Evolutionary conservation across 2,113 vertebrate genomes (phyloP).

Genomic region (Bujurquina vittata): DNA sequence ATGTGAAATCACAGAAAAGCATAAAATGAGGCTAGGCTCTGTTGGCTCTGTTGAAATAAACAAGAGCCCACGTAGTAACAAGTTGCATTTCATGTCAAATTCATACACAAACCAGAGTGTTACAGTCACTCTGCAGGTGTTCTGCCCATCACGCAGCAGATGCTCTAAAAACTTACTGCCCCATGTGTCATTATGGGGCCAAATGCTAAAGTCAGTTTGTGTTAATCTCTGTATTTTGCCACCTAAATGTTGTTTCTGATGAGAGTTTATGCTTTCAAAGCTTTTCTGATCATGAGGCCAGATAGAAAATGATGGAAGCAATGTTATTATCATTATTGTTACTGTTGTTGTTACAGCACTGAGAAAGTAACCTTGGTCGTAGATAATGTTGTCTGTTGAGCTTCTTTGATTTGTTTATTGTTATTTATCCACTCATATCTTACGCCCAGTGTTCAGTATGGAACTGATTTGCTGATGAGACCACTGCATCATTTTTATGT

Average conservation of each 20-base stretch:
- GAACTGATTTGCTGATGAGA: conserved; percentile 56
- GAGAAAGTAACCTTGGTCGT: neutral
- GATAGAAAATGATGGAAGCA: neutral
- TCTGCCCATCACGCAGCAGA: neutral
- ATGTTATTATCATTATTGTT: neutral
- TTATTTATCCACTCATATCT: conserved; percentile 30
- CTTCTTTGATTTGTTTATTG: conserved; percentile 1
- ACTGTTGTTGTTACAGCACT: no score
- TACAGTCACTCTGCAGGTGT: neutral
- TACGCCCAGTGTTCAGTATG: conserved; percentile 36
- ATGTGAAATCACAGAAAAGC: neutral
- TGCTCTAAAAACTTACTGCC: neutral
- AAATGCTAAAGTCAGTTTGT: neutral
- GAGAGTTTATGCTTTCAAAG: neutral
- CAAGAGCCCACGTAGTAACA: neutral
- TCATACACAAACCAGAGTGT: neutral
- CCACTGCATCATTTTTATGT: conserved; percentile 21
- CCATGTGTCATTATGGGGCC: neutral
- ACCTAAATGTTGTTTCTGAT: neutral
- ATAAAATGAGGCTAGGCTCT: neutral
- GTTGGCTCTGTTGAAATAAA: neutral
- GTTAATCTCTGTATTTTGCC: neutral
- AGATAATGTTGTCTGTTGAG: neutral
- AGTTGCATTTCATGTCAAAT: neutral
- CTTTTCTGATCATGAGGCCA: neutral